phyloP scores from a whole-genome alignment of 2,888 invertebrate species.

The Tipula vernalis region DNA sequence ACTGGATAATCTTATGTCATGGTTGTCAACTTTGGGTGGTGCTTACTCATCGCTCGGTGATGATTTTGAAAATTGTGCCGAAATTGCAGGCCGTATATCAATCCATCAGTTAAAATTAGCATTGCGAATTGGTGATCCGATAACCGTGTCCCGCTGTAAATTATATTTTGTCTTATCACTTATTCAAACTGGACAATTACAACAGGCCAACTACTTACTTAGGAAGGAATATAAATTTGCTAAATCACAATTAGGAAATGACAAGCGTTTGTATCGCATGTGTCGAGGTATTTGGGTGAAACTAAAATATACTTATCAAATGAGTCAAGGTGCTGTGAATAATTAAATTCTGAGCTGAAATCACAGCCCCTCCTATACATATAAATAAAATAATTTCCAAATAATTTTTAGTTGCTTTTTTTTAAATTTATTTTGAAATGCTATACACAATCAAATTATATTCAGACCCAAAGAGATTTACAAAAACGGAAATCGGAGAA shows the following conservation, averaged over 20 bases:
- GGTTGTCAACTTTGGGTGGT: conserved; percentile 93
- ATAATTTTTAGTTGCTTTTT: not conserved
- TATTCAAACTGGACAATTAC: conserved; percentile 66
- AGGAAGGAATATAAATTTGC: conserved; percentile 40
- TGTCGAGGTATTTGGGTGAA: conserved; percentile 81
- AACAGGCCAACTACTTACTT: conserved; percentile 49
- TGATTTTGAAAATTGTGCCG: conserved; percentile 69
- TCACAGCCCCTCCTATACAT: not conserved
- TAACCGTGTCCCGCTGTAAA: conserved; percentile 66
- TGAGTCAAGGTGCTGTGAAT: not conserved
- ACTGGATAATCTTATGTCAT: conserved; percentile 76
- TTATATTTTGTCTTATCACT: conserved; percentile 78
- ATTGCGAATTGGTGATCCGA: conserved; percentile 66
- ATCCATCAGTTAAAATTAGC: conserved; percentile 71
- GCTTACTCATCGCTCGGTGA: conserved; percentile 94
- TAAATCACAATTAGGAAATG: conserved; percentile 31
- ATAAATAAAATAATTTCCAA: not conserved
- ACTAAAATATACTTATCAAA: conserved; percentile 36
- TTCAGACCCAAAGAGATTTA: not conserved
- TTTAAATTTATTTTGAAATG: not conserved
- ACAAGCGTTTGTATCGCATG: conserved; percentile 61
- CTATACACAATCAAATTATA: not conserved
- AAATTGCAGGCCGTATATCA: conserved; percentile 81
- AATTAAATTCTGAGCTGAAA: not conserved
- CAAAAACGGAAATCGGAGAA: not conserved